Conservation (phyloP, 2,888 invertebrate species). For the Sinopyrophorus schimmeli region DNA sequence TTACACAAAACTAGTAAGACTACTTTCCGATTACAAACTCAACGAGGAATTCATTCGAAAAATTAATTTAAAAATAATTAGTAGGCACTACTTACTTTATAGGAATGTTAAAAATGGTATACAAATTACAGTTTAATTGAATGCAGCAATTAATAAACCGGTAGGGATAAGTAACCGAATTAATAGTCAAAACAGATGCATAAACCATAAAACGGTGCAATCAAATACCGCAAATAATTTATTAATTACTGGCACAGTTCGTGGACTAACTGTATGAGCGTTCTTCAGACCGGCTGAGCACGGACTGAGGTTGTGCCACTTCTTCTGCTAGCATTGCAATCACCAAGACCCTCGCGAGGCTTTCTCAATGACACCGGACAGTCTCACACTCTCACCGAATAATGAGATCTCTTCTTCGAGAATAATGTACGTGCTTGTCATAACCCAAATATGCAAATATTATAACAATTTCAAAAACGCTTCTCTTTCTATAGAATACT, state of each 20-base stretch:
- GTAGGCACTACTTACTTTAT: no score
- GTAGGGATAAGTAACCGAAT: slow-evolving; percentile 6
- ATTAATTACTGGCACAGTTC: slow-evolving; percentile 38
- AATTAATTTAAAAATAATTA: no score
- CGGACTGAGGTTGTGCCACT: slow-evolving; percentile 42
- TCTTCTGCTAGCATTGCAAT: slow-evolving; percentile 46
- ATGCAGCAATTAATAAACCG: slow-evolving; percentile 6
- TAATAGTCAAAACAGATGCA: slow-evolving; percentile 11
- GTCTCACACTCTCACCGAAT: slow-evolving; percentile 43
- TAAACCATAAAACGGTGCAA: slow-evolving; percentile 12
- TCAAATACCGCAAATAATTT: slow-evolving; percentile 20
- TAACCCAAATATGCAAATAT: slow-evolving; percentile 15
- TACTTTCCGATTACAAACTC: no score
- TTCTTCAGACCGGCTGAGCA: slow-evolving; percentile 39
- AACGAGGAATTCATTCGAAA: no score
- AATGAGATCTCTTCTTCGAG: slow-evolving; percentile 35
- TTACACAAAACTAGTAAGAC: slow-evolving; percentile 1
- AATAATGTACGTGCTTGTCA: slow-evolving; percentile 24
- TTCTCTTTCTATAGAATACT: no score
- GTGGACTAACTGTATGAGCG: slow-evolving; percentile 41
- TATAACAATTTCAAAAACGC: background rate
- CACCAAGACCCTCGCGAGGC: slow-evolving; percentile 39
- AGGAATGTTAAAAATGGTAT: background rate
- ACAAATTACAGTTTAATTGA: no score
- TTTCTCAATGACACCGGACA: slow-evolving; percentile 47